These are phyloP conservation scores for Phacellophora camtschatica DNA, from an alignment of 30 jellyfish, hydroid and myxozoan genomes.

Conservation along the genomic window DNA sequence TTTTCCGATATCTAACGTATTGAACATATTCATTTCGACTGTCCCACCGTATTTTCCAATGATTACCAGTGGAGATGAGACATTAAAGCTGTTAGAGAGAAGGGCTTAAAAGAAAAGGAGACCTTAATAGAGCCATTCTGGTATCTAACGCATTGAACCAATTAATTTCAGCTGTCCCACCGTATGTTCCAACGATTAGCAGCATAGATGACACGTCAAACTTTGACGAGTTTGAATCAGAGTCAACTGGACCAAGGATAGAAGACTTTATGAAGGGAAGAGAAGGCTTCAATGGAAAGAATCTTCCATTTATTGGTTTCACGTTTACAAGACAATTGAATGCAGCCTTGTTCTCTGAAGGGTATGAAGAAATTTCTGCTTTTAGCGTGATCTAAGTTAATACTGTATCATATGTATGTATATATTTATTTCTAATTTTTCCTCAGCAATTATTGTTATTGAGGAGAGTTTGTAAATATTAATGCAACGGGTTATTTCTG, in stretches of 20 bases:
- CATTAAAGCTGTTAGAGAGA: no score
- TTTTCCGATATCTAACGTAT: no score
- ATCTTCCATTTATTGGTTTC: constrained; percentile 98
- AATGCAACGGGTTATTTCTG: no score
- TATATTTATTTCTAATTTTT: no score
- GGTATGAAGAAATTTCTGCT: constrained; percentile 38
- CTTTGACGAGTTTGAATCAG: constrained; percentile 97
- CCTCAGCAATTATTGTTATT: no score
- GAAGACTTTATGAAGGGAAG: constrained; percentile 92
- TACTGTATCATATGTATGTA: no score
- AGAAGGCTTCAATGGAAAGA: constrained; percentile 91
- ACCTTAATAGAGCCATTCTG: no score
- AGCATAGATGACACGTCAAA: constrained; percentile 96
- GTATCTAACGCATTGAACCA: no score
- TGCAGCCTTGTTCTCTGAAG: constrained; percentile 68
- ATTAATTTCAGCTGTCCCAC: constrained; percentile 94
- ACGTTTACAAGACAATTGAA: constrained; percentile 92
- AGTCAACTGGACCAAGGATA: constrained; percentile 84
- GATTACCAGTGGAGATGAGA: constrained; percentile 87
- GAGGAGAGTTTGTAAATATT: no score
- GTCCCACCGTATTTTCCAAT: constrained; percentile 99
- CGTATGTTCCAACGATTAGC: constrained; percentile 95
- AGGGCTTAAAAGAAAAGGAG: no score
- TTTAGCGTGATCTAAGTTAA: no score
- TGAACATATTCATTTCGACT: constrained; percentile 70